Evolutionary conservation across 1,140 invertebrate species (phyloP).

Genomic region (Bombyx mandarina): DNA sequence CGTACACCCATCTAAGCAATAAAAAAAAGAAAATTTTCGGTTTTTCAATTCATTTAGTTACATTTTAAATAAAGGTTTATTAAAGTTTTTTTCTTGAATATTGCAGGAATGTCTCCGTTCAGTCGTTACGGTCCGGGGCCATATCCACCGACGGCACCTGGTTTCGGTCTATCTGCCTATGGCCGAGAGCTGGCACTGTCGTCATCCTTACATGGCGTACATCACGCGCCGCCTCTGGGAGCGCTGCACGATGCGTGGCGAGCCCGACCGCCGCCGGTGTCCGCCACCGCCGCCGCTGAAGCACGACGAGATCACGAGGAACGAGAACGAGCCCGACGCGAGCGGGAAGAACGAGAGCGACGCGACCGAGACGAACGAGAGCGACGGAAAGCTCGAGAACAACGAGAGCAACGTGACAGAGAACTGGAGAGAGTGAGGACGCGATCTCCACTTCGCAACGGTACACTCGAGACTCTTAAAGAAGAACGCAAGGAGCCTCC

Average conservation of each 20-base stretch:
- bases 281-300: constrained; percentile 51
- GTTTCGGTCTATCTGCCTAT: constrained; percentile 78
- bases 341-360: constrained; percentile 80
- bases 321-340: constrained; percentile 75
- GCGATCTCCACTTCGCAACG: constrained; percentile 80
- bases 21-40: no score
- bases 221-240: constrained; percentile 41
- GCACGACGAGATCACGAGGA: constrained; percentile 75
- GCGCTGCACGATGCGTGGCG: constrained; percentile 61
- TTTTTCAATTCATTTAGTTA: no score
- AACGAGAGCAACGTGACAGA: constrained; percentile 45
- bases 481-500: constrained; percentile 70
- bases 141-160: constrained; percentile 68
- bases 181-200: constrained; percentile 72
- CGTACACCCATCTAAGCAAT: no score
- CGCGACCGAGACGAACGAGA: constrained; percentile 75
- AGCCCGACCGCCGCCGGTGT: constrained; percentile 73
- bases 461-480: constrained; percentile 61
- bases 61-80: constrained; percentile 12
- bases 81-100: no score
- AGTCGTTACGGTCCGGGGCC: constrained; percentile 78
- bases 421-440: constrained; percentile 72
- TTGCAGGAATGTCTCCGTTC: constrained; percentile 81
- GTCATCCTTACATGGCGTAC: constrained; percentile 50
- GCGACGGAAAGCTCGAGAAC: constrained; percentile 50